A percentile compares a stretch with the other conserved stretches of the same genome.
These are phyloP conservation scores for Thamnophis elegans DNA, from an alignment of 2,797 vertebrate genomes.

Conservation along the genomic window DNA sequence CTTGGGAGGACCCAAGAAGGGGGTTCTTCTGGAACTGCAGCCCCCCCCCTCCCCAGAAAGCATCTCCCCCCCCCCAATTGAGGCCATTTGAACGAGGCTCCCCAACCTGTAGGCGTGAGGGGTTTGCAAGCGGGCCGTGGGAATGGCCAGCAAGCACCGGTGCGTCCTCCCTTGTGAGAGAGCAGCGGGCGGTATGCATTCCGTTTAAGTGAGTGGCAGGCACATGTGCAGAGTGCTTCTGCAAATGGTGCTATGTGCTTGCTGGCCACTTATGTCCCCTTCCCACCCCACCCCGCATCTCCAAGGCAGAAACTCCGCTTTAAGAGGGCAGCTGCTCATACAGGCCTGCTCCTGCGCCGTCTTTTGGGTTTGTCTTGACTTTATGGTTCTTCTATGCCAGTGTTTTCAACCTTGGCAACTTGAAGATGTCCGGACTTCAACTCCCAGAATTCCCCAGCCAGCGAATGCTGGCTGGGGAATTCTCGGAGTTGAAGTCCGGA, in stretches of 20 bases:
- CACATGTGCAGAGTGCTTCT: background rate
- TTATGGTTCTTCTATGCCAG: background rate
- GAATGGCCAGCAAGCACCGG: fast-evolving
- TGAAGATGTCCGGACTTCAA: too few relatives aligned
- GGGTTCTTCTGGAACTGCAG: background rate
- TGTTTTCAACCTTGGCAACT: too few relatives aligned
- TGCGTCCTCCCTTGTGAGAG: background rate
- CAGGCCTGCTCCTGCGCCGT: background rate
- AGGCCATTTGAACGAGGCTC: background rate
- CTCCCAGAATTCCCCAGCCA: too few relatives aligned
- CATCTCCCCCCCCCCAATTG: background rate
- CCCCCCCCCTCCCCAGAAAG: too few relatives aligned
- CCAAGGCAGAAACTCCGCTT: background rate
- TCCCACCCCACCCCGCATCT: too few relatives aligned
- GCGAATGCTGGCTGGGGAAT: too few relatives aligned
- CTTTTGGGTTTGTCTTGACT: background rate
- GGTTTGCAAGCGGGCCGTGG: background rate
- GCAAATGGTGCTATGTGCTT: too few relatives aligned
- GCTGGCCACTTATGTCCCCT: background rate
- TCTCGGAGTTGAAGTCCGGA: too few relatives aligned
- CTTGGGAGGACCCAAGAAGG: too few relatives aligned
- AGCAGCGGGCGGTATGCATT: fast-evolving
- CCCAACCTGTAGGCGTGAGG: background rate
- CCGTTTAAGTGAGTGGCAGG: background rate
- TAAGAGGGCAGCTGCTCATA: background rate